phyloP scores from a whole-genome alignment of 1,140 invertebrate species.

The Orchesella cincta region DNA sequence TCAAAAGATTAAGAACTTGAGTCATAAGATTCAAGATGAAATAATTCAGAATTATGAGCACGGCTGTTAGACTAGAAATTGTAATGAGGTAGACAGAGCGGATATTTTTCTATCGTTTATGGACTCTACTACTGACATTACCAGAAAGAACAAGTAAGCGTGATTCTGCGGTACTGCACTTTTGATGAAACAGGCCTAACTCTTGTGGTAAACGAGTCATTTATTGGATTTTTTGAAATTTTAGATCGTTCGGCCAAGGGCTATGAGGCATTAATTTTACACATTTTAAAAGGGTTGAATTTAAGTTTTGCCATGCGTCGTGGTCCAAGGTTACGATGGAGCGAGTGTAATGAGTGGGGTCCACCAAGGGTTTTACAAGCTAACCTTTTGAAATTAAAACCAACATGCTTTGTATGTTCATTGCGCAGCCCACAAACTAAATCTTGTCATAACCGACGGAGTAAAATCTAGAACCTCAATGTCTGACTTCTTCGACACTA shows the following conservation, averaged over 20 bases:
- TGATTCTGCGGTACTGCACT: slow-evolving; percentile 35
- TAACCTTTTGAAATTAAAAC: slow-evolving; percentile 36
- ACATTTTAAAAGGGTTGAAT: slow-evolving; percentile 32
- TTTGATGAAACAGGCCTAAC: neutral
- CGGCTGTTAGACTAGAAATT: neutral
- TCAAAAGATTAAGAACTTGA: neutral
- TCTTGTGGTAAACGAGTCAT: neutral
- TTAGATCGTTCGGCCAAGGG: neutral
- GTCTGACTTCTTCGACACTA: slow-evolving; percentile 40
- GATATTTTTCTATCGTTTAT: slow-evolving; percentile 49
- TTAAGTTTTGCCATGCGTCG: slow-evolving; percentile 47
- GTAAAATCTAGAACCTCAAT: slow-evolving; percentile 44
- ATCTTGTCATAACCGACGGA: slow-evolving; percentile 39
- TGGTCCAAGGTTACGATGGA: slow-evolving; percentile 51
- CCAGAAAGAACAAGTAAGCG: slow-evolving; percentile 43
- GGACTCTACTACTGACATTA: slow-evolving; percentile 45
- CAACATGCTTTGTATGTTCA: slow-evolving; percentile 42
- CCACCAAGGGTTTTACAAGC: slow-evolving; percentile 47
- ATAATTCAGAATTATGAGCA: neutral
- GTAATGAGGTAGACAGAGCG: slow-evolving; percentile 17
- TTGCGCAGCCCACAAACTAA: slow-evolving; percentile 44
- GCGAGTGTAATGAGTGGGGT: slow-evolving; percentile 49
- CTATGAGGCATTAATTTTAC: neutral
- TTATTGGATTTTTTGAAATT: neutral
- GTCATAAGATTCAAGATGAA: neutral